phyloP scores from a whole-genome alignment of 2,113 vertebrate genomes.

The Toxostoma redivivum region DNA sequence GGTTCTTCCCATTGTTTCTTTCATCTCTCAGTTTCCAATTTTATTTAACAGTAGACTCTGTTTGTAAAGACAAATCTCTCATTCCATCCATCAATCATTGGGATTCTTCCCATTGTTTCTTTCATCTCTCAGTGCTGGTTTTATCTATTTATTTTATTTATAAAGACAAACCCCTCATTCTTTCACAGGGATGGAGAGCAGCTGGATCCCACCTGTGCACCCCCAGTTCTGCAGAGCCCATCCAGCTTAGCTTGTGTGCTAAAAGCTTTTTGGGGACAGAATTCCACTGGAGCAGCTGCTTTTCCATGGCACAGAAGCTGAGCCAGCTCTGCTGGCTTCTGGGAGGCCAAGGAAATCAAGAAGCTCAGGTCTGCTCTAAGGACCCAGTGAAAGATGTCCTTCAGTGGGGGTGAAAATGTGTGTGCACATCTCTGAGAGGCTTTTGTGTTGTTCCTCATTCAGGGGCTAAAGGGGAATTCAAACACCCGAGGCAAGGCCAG shows the following conservation, averaged over 20 bases:
- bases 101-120: not conserved
- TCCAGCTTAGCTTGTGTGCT: not conserved
- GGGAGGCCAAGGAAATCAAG: not conserved
- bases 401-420: not conserved
- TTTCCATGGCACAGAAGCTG: not conserved
- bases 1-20: not conserved
- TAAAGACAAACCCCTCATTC: not conserved
- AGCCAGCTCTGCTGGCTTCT: not conserved
- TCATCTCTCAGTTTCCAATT: not conserved
- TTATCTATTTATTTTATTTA: not conserved
- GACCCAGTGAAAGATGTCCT: not conserved
- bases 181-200: not conserved
- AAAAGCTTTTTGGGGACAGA: not conserved
- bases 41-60: not conserved
- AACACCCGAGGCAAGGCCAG: not conserved
- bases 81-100: not conserved
- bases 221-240: not conserved
- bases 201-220: not conserved
- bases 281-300: not conserved
- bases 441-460: not conserved
- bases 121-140: not conserved
- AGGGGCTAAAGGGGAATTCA: not conserved
- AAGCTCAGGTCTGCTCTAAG: not conserved
- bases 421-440: fast-evolving
- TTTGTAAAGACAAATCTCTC: not conserved